Conservation (phyloP, 2,888 invertebrate genomes). For the Spisula subtruncata region DNA sequence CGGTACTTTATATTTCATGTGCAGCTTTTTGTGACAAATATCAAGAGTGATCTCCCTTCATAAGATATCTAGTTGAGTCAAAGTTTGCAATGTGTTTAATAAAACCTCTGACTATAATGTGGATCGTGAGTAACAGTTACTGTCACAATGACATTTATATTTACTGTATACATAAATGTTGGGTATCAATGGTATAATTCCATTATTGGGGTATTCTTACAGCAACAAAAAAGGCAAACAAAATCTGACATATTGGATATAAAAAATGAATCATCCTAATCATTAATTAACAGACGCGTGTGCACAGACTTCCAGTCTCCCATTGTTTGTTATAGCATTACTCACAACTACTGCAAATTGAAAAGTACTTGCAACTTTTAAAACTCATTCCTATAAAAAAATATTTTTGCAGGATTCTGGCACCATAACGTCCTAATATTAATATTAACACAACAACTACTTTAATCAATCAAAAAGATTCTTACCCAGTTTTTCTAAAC, state of each 20-base stretch:
- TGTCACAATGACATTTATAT: neutral
- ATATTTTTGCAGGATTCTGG: no score
- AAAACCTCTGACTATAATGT: neutral
- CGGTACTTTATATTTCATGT: no score
- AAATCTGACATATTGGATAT: neutral
- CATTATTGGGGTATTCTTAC: neutral
- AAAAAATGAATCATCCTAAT: slow-evolving; percentile 16
- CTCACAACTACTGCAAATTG: slow-evolving; percentile 2
- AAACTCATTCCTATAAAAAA: no score
- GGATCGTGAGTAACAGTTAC: neutral
- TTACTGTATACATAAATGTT: neutral
- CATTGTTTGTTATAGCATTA: neutral
- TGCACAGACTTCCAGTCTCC: slow-evolving; percentile 7
- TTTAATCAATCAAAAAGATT: no score
- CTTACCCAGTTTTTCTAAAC: no score
- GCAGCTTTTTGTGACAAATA: no score
- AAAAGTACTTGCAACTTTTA: neutral
- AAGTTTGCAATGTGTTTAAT: no score
- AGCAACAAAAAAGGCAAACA: neutral
- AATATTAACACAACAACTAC: no score
- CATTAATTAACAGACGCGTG: neutral
- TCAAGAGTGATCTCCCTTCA: no score
- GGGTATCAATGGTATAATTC: neutral
- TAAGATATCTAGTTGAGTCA: no score
- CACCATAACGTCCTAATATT: no score